Base-by-base conservation (phyloP, 2,888 invertebrate genomes). In the Epirrhoe tristata region DNA sequence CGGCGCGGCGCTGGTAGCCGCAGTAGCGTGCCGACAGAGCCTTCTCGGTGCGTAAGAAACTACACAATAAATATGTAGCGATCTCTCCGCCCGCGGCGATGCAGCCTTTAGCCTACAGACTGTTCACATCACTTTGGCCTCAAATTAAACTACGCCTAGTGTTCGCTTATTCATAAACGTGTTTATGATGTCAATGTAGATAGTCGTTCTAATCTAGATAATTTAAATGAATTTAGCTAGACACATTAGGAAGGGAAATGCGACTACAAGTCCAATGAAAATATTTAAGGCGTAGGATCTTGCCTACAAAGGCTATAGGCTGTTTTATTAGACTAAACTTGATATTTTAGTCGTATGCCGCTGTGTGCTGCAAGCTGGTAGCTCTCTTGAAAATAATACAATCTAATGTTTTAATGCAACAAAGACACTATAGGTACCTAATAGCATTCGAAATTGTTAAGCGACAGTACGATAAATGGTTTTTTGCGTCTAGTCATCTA, bases 1-100 rank as follows among this genome's bases (percentile, higher is more conserved):
- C 80, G 99, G 99, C 34, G 99, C 99, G 59, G 99, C 99, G 67
- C 92, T 99, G 61, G 98, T 99, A 12, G 98, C 98, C n/a, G 98
- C 99, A 8, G 98, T 98, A 46, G 97, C 97, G 53, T 95, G 96
- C 77, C 94, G 96, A 79, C 95, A 95, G 81, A 82, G 84, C 57
- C 80, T 76, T 34, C 74, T 73, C 55, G 72, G 75, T 59, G 81
- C 83, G 79, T 87, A 85, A 74, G 54, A 50, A 39, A 16, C 60
- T 31, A 58, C 46, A 50, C 6, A 48, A 51, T 34, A 56, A 12
- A 39, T 52, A 63, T 56, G 12, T 61, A 67, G 78, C 79, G 71
- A 77, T 78, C 80, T 80, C 81, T 78, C 77, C 80, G 67, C 76
- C 67, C 66, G 70, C 71, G 67, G 66, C 71, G 61, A 70, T 63